These are phyloP conservation scores for Argopecten irradians DNA, from an alignment of 1,140 invertebrate genomes.

Conservation along the genomic window DNA sequence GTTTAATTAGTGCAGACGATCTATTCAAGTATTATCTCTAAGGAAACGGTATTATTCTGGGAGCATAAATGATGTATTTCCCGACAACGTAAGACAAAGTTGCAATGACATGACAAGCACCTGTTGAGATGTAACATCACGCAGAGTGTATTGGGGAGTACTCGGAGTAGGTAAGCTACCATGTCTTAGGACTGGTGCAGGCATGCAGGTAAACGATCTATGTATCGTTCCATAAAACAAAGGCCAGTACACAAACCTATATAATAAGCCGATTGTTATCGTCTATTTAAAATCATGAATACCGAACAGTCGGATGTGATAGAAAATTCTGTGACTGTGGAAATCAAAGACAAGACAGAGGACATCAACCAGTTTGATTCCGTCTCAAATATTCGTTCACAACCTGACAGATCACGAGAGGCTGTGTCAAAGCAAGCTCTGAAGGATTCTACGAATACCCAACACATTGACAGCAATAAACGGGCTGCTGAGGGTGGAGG, in stretches of 20 bases:
- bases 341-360: constrained; percentile 53
- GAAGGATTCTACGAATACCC: constrained; percentile 38
- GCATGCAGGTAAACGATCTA: constrained; percentile 23
- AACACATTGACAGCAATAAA: not conserved
- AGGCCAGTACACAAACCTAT: not conserved
- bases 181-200: constrained; percentile 24
- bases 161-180: not conserved
- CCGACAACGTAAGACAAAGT: not conserved
- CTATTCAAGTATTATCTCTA: not conserved
- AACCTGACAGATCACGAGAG: constrained; percentile 40
- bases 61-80: not conserved
- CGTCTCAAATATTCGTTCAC: constrained; percentile 58
- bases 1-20: not conserved
- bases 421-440: constrained; percentile 24
- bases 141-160: too few relatives aligned
- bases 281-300: not conserved
- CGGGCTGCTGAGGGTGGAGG: constrained; percentile 24
- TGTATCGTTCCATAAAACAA: not conserved
- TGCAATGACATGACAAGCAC: not conserved
- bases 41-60: not conserved
- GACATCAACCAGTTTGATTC: constrained; percentile 66
- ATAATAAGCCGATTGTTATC: not conserved
- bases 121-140: not conserved
- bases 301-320: constrained; percentile 29
- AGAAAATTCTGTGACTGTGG: constrained; percentile 39